These are phyloP conservation scores for Megaceryle alcyon DNA, from an alignment of 2,797 vertebrate genomes.

Conservation along the genomic window DNA sequence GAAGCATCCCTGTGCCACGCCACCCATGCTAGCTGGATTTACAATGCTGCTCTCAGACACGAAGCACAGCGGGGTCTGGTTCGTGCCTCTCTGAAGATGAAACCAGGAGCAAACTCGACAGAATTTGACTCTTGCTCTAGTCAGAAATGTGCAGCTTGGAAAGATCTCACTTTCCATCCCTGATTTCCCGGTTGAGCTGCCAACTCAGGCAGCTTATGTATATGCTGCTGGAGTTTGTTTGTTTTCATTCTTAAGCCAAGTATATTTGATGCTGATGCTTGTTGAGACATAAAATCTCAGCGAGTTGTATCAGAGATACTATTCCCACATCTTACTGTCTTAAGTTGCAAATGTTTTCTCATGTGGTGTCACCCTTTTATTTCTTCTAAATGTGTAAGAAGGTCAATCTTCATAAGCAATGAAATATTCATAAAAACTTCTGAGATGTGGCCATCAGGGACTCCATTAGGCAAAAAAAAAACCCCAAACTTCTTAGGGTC, in stretches of 20 bases:
- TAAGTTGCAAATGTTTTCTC: neutral
- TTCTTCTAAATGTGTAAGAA: constrained; percentile 20
- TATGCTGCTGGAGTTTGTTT: neutral
- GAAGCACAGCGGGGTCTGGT: neutral
- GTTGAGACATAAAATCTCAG: neutral
- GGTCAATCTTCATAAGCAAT: neutral
- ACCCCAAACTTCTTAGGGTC: neutral
- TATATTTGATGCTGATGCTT: neutral
- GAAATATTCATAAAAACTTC: constrained; percentile 40
- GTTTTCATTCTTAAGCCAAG: neutral
- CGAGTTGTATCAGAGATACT: neutral
- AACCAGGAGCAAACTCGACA: neutral
- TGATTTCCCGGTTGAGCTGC: neutral
- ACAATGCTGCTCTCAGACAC: neutral
- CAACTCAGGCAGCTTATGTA: rapidly evolving
- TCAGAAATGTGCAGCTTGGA: neutral
- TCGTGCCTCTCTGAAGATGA: neutral
- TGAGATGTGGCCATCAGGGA: constrained; percentile 12
- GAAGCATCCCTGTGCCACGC: neutral
- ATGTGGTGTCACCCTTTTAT: neutral
- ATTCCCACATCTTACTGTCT: neutral
- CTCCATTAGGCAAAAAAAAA: constrained; percentile 16
- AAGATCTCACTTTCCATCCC: neutral
- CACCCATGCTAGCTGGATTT: rapidly evolving
- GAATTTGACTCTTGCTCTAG: neutral